Base-by-base conservation (phyloP, 2,888 invertebrate genomes). In the Erynnis tages region DNA sequence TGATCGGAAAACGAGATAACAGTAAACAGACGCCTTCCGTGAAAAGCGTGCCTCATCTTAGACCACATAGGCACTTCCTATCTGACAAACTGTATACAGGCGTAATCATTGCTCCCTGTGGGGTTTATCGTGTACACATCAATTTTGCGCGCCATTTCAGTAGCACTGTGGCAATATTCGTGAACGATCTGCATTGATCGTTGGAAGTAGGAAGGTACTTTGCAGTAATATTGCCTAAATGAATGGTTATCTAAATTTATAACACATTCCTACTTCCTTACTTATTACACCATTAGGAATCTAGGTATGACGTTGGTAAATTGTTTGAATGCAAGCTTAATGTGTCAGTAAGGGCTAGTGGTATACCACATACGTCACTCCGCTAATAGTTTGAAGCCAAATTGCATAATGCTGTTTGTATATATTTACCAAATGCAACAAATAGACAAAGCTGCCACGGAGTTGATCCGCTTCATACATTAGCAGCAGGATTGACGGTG, bases 1-100 rank as follows among this genome's bases (percentile, higher is more conserved):
- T 35, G 45, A 35, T 46, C 35, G 45, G 34, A 4, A 25, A 10
- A 7, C 34, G 19, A 46, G 45, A 46, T 46, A 46, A 35, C 35
- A 25, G 44, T 19, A 44, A 35, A 32, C 13, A 35, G 35, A 35
- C 34, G 45, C 34, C 32, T 46, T 35, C 21, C 25, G 13, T 35
- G 45, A 35, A 45, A 46, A 35, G 17, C 34, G 23, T 46, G 45
- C 25, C 34, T 35, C 45, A 46, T 46, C 45, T 45, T 25, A 46
- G 16, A 35, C 25, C 32, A 41, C 41, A 13, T 25, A 27, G 17
- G 10, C 41, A 46, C 35, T 46, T 46, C 25, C 45, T 32, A 34
- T 13, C 30, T 21, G 13, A 16, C 8, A 32, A 30, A 32, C 30
- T 11, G 16, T 23, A 40, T 25, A 41, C 38, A 45, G 8, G 10